Conservation (phyloP, 2,113 vertebrate species). For the Caretta caretta region DNA sequence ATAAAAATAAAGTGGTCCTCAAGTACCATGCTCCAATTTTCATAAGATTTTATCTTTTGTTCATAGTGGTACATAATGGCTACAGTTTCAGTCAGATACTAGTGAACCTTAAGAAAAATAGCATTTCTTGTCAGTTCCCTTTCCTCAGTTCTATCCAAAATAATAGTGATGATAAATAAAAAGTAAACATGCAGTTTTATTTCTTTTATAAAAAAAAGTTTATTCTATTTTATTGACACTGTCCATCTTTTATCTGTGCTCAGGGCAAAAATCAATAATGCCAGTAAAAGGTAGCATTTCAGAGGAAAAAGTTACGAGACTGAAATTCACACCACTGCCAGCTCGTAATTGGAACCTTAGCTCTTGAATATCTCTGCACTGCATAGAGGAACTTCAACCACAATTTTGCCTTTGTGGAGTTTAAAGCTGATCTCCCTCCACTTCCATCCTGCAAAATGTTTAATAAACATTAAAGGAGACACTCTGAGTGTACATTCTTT, state of each 20-base stretch:
- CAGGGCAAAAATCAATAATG: neutral
- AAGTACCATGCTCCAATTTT: neutral
- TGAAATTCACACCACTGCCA: fast-evolving
- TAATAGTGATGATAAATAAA: neutral
- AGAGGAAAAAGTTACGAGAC: neutral
- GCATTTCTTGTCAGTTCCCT: neutral
- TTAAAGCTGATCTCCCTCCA: neutral
- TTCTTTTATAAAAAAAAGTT: neutral
- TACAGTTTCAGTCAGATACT: neutral
- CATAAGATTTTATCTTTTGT: neutral
- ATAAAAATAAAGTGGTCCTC: neutral
- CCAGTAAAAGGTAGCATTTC: neutral
- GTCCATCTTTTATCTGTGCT: neutral
- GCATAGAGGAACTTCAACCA: neutral
- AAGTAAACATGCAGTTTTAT: neutral
- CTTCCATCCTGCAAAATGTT: neutral
- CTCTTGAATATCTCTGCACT: neutral
- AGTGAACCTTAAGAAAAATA: neutral
- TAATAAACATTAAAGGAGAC: neutral
- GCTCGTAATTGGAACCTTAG: neutral
- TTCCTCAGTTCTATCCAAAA: neutral
- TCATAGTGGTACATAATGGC: too few species aligned
- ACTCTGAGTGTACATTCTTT: neutral
- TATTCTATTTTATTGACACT: neutral
- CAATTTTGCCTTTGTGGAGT: neutral